These are phyloP conservation scores for Tragopan temminckii DNA, from an alignment of 2,797 vertebrate genomes.

Conservation along the genomic window DNA sequence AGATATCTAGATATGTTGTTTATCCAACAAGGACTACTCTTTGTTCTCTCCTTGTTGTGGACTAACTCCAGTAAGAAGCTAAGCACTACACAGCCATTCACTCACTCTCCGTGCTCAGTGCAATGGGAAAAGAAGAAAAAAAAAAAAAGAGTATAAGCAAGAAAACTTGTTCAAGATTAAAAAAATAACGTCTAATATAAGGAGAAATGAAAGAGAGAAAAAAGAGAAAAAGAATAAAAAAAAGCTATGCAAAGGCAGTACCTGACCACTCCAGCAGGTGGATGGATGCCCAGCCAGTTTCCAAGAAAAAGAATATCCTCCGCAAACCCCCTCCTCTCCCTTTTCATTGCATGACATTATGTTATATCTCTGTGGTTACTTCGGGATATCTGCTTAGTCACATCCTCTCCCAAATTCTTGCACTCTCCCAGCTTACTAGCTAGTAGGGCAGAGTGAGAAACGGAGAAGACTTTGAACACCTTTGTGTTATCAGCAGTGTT, in stretches of 20 bases:
- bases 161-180: background rate
- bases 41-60: background rate
- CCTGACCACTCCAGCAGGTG: background rate
- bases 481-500: background rate
- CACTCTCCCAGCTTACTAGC: background rate
- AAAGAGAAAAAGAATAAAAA: background rate
- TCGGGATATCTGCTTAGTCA: background rate
- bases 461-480: background rate
- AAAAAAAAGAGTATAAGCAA: background rate
- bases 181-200: background rate
- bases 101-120: background rate
- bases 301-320: background rate
- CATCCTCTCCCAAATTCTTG: background rate
- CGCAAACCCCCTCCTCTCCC: background rate
- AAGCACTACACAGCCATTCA: background rate
- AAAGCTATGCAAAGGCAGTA: background rate
- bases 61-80: background rate
- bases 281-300: background rate
- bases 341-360: background rate
- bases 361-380: background rate
- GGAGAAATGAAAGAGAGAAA: background rate
- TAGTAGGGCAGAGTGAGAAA: background rate
- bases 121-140: background rate
- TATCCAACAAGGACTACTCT: background rate
- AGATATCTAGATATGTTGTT: background rate